Base-by-base conservation (phyloP, 2,888 invertebrate species). In the Sinohyriopsis cumingii region DNA sequence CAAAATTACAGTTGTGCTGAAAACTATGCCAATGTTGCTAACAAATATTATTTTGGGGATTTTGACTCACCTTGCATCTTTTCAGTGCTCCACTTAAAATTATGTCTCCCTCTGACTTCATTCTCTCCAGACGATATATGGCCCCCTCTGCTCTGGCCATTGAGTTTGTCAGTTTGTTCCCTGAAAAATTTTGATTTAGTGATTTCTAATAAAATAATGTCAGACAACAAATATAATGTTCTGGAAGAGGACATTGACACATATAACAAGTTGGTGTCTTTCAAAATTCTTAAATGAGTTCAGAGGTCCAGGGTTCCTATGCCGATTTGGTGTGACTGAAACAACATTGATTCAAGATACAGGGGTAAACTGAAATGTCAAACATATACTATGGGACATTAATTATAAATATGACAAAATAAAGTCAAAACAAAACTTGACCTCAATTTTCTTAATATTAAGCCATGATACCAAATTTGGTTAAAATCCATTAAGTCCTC, bases 101-200 rank as follows among this genome's bases (percentile, higher is more conserved):
- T 20, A 83, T 77, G 57, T 85, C 83, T 28, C 84, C 84, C 25
- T 84, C 82, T 64, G 80, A 78, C 65, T 84, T 85, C 57, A 80
- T 66, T 70, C 79, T 69, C 15, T 79, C 69, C 22, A 82, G 72
- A 60, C 82, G 73, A 33, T 75, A 65, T 15, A 75, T 60, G 33
- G 84, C 85, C 61, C 78, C 69, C 15, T 78, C 79, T 33, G 82
- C 79, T 63, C 87, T 76, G 18, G 85, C 84, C 22, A 86, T 87
- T n/a, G 73, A 70, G 61, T 86, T 85, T 9, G 75, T 73, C 72
- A 82, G 78, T 19, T 71, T 77, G 73, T 85, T 85, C 9, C 86
- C 87, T 87, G 75, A 19, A 72, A 67, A 28, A 15, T 2, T 45
- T 15, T 45, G 45, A 15, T 12, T 45, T 15, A 45, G 15, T 45